Evolutionary conservation across 1,140 invertebrate species (phyloP).

Genomic region (Euura saliciscinereae): DNA sequence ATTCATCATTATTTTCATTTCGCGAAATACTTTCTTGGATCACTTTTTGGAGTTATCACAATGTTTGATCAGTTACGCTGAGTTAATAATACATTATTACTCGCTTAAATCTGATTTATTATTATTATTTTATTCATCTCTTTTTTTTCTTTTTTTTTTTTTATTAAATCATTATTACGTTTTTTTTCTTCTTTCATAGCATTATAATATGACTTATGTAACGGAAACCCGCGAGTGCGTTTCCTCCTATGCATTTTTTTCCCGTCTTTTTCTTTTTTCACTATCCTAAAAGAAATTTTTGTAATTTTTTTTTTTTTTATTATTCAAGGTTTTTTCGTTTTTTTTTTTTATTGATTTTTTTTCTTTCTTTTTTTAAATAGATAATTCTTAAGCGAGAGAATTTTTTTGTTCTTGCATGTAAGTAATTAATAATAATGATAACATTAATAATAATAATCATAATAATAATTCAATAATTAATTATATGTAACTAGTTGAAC

Average conservation of each 20-base stretch:
- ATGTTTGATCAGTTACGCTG: constrained; percentile 34
- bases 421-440: neutral
- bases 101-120: no score
- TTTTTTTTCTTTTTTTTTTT: neutral
- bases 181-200: neutral
- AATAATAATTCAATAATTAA: neutral
- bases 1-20: constrained; percentile 14
- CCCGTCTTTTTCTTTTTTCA: neutral
- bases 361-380: neutral
- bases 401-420: neutral
- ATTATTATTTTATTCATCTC: neutral
- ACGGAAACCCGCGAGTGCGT: neutral
- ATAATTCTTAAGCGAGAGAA: neutral
- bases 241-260: constrained; percentile 1
- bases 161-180: neutral
- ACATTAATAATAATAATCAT: neutral
- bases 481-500: neutral
- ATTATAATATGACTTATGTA: neutral
- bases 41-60: constrained; percentile 60
- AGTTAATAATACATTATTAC: no score
- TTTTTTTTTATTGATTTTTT: neutral
- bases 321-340: neutral
- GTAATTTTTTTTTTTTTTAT: neutral
- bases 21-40: constrained; percentile 60
- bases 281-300: no score